Base-by-base conservation (phyloP, 2,797 vertebrate species). In the Phrynocephalus guinanensis region DNA sequence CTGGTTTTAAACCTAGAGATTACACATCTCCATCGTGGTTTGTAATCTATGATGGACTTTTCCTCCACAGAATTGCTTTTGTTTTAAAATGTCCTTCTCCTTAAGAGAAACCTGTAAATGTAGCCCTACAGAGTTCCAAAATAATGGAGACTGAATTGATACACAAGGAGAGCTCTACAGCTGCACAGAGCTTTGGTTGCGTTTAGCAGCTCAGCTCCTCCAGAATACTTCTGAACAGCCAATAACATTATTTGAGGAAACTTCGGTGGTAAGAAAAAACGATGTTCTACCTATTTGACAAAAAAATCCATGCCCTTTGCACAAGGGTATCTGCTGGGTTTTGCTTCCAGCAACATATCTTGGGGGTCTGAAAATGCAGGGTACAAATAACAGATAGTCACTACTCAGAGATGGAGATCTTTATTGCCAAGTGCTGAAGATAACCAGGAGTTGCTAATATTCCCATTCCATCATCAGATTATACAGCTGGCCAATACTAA, bases 191-290 rank as follows among this genome's bases (percentile, higher is more conserved):
- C n/a, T 71, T 71, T 78, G 76, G 7, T 60, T 78, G 44, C 56
- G 22, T 66, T 86, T 79, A 63, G 63, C 8, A 67, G n/a, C 15
- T 60, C 50, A 83, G 30, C 30, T 44, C 15, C 20, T 56, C n/a
- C 5, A 82, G 76, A 68, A 67, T 7, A 2, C 77, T n/a, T 77
- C 80, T 56, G 82, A 50, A 44, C 22, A 77, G n/a, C 30, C 56
- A 71, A 38, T 26, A 52, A 56, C 22, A 30, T 85, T 48, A 66
- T 87, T 48, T 75, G 44, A 48, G 83, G 38, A 84, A 76, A 77
- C 30, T 6, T 20, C 56, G 66, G 33, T n/a, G n/a, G 52, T 15
- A 82, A 33, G 71, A 50, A 50, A 38, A 76, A 22, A n/a, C 2
- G n/a, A n/a, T n/a, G 52, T 66, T 20, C 30, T 66, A 28, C 16